Evolutionary conservation across 2,888 invertebrate species (phyloP).

Genomic region (Xestia ashworthii): DNA sequence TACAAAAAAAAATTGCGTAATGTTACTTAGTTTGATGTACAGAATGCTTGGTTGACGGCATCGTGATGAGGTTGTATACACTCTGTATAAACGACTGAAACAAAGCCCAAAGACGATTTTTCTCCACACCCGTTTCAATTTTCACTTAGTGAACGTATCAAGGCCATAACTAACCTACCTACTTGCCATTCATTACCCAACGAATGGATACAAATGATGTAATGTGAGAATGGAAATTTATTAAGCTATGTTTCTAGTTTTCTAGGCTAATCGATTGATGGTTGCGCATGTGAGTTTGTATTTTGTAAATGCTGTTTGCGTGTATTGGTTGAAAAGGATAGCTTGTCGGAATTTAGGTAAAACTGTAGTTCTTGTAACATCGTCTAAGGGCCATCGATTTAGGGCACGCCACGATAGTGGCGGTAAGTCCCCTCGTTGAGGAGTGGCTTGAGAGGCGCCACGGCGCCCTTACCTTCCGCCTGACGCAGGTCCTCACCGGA

Average conservation of each 20-base stretch:
- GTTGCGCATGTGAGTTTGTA: background rate
- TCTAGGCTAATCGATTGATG: constrained; percentile 42
- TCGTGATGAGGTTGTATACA: too few species aligned
- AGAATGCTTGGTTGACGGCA: too few species aligned
- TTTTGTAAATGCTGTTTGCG: constrained; percentile 3
- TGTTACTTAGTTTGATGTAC: too few species aligned
- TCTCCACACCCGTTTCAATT: constrained; percentile 27
- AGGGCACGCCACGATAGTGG: too few species aligned
- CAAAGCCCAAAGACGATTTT: constrained; percentile 1
- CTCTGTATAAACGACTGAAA: background rate
- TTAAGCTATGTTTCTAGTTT: constrained; percentile 26
- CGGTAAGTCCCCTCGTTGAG: too few species aligned
- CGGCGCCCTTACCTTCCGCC: too few species aligned
- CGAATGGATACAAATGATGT: constrained; percentile 56
- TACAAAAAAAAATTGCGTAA: too few species aligned
- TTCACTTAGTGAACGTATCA: constrained; percentile 22
- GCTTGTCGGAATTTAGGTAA: background rate
- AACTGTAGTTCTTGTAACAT: background rate
- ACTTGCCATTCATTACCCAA: constrained; percentile 36
- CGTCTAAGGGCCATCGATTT: too few species aligned
- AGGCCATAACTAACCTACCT: constrained; percentile 2
- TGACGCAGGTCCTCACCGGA: too few species aligned
- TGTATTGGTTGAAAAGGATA: background rate
- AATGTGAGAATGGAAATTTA: constrained; percentile 44
- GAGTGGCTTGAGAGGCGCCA: too few species aligned